phyloP scores from a whole-genome alignment of 2,113 vertebrate genomes.

The Phrynocephalus versicolor region DNA sequence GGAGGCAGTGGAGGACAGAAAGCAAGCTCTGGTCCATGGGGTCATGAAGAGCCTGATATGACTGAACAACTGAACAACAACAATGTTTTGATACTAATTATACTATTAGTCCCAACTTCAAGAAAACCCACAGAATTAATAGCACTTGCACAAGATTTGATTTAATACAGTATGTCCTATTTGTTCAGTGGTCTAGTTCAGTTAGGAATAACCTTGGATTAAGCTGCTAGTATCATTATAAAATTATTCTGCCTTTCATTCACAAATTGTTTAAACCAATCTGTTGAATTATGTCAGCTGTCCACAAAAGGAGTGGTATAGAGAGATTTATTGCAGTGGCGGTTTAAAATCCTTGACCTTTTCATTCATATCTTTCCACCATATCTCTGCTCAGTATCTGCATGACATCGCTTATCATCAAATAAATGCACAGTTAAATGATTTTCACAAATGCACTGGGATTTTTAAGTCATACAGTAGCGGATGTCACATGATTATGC shows the following conservation, averaged over 20 bases:
- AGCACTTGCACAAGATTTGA: too few species aligned
- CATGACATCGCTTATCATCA: conserved; percentile 16
- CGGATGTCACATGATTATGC: conserved; percentile 53
- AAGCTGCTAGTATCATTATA: not conserved
- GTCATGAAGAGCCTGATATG: too few species aligned
- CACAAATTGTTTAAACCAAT: conserved; percentile 1
- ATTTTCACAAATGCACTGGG: conserved; percentile 35
- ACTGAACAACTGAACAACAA: too few species aligned
- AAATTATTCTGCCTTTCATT: not conserved
- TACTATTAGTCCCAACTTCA: too few species aligned
- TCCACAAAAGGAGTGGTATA: rapidly evolving
- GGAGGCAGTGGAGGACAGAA: too few species aligned
- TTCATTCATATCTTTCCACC: conserved; percentile 15
- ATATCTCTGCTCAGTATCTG: conserved; percentile 8
- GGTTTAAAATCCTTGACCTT: conserved; percentile 8
- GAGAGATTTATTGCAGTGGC: rapidly evolving
- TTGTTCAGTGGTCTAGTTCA: not conserved
- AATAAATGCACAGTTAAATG: conserved; percentile 22
- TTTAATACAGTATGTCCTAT: too few species aligned
- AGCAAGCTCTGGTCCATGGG: too few species aligned
- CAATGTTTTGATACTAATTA: too few species aligned
- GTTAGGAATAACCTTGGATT: too few species aligned
- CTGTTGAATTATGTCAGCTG: not conserved
- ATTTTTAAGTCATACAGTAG: conserved; percentile 35
- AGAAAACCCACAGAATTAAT: too few species aligned